These are phyloP conservation scores for Physella acuta DNA, from an alignment of 1,140 invertebrate species.

Conservation along the genomic window DNA sequence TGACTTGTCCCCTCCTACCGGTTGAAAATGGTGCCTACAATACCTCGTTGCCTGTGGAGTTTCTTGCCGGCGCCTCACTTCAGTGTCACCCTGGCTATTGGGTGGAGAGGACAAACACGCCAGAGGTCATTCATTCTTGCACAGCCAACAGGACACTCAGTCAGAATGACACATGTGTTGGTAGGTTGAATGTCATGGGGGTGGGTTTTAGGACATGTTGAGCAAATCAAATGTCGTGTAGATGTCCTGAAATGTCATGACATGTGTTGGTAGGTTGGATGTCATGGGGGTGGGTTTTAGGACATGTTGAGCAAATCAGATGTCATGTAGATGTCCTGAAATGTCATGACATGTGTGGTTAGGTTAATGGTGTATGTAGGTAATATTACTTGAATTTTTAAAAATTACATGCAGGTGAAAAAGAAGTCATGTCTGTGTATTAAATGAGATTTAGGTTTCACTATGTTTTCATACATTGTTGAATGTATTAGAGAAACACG, in stretches of 20 bases:
- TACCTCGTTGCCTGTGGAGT: not conserved
- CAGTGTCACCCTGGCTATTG: not conserved
- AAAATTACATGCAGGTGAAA: too few relatives aligned
- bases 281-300: not conserved
- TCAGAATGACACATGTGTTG: not conserved
- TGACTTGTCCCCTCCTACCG: not conserved
- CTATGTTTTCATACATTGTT: too few relatives aligned
- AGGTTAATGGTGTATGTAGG: too few relatives aligned
- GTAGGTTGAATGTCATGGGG: not conserved
- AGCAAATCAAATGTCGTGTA: too few relatives aligned
- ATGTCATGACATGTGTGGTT: not conserved
- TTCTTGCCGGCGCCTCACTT: not conserved
- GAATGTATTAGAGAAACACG: too few relatives aligned
- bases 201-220: not conserved
- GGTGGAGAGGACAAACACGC: not conserved
- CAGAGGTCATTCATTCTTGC: not conserved
- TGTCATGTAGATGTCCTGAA: too few relatives aligned
- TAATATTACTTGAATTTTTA: too few relatives aligned
- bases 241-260: too few relatives aligned
- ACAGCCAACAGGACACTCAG: not conserved
- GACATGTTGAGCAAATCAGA: too few relatives aligned
- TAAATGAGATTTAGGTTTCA: too few relatives aligned
- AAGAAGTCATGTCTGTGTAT: too few relatives aligned
- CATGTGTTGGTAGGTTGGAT: not conserved
- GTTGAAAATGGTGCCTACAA: not conserved